Conservation (phyloP, 30 jellyfish, hydroid and myxozoan genomes). For the Aurelia coerulea region DNA sequence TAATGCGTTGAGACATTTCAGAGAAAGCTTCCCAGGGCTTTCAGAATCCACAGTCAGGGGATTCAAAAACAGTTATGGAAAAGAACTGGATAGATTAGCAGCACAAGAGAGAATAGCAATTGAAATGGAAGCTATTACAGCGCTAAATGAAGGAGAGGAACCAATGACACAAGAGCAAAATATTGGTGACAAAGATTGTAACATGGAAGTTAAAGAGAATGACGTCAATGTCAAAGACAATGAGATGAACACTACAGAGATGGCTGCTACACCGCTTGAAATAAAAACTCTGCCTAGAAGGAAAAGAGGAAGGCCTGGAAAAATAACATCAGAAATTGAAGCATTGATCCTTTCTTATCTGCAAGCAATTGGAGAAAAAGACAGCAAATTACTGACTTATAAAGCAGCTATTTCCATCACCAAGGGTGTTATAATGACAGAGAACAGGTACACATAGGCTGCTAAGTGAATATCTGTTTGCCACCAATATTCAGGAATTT, state of each 20-base stretch:
- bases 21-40: conserved; percentile 44
- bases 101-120: not conserved
- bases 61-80: conserved; percentile 38
- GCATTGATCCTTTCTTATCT: conserved; percentile 27
- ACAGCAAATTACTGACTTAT: conserved; percentile 18
- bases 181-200: too few species aligned
- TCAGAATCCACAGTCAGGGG: conserved; percentile 69
- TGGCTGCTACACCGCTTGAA: conserved; percentile 3
- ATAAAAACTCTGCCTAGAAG: conserved; percentile 32
- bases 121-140: not conserved
- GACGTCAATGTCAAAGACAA: not conserved
- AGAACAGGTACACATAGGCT: conserved; percentile 29
- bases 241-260: not conserved
- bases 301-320: conserved; percentile 52
- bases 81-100: conserved; percentile 11
- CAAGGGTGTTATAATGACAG: conserved; percentile 46
- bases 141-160: too few species aligned
- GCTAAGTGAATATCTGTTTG: not conserved
- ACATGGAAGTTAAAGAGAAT: not conserved
- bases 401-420: conserved; percentile 55
- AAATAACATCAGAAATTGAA: conserved; percentile 7
- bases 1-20: conserved; percentile 31
- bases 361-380: conserved; percentile 57
- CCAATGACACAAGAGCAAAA: too few species aligned
- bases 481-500: not conserved